Evolutionary conservation across 2,797 vertebrate species (phyloP).

Genomic region (Phataginus tetradactyla): DNA sequence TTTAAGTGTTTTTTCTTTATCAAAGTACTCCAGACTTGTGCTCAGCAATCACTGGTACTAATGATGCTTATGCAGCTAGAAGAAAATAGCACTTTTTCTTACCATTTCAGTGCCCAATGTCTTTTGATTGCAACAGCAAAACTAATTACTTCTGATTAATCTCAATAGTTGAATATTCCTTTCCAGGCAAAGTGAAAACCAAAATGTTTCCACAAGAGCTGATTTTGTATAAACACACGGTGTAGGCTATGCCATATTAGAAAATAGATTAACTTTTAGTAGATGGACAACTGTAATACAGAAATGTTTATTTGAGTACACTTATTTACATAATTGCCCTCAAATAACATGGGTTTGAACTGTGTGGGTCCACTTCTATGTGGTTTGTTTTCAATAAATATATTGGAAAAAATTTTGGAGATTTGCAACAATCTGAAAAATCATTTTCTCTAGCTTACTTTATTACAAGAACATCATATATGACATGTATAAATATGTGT

Average conservation of each 20-base stretch:
- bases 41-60: slow-evolving; percentile 54
- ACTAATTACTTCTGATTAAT: slow-evolving; percentile 77
- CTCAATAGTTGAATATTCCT: slow-evolving; percentile 77
- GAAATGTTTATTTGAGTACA: background rate
- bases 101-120: slow-evolving; percentile 47
- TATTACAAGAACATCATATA: too few relatives aligned
- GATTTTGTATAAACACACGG: background rate
- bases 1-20: slow-evolving; percentile 57
- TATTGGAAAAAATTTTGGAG: too few relatives aligned
- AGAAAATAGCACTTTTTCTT: slow-evolving; percentile 60
- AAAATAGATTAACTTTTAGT: background rate
- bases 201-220: background rate
- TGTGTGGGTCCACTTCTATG: too few relatives aligned
- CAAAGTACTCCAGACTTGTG: slow-evolving; percentile 44
- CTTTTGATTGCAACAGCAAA: slow-evolving; percentile 72
- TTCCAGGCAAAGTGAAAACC: slow-evolving; percentile 55
- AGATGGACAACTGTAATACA: background rate
- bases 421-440: too few relatives aligned
- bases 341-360: too few relatives aligned
- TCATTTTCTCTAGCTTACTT: too few relatives aligned
- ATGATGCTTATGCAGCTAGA: slow-evolving; percentile 20
- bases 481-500: too few relatives aligned
- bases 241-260: background rate
- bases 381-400: too few relatives aligned
- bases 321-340: background rate